phyloP scores from a whole-genome alignment of 1,140 invertebrate genomes.

The Panagrolaimus sp. region DNA sequence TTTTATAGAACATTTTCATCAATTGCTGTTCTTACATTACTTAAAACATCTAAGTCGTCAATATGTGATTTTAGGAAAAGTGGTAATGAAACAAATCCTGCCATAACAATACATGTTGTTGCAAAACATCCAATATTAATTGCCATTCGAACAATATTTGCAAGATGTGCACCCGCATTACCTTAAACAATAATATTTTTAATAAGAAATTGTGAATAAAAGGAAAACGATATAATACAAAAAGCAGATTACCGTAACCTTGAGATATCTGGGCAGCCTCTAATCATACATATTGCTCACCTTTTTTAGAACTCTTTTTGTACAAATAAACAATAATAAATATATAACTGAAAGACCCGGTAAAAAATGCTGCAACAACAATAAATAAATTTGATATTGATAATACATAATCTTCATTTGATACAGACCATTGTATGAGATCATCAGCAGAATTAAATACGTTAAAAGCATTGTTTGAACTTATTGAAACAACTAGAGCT shows the following conservation, averaged over 20 bases:
- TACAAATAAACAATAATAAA: conserved; percentile 39
- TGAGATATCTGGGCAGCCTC: no score
- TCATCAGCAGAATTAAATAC: conserved; percentile 35
- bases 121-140: conserved; percentile 37
- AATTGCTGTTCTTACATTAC: conserved; percentile 22
- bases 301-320: conserved; percentile 25
- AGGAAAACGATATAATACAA: no score
- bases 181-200: conserved; percentile 25
- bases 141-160: conserved; percentile 26
- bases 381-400: conserved; percentile 42
- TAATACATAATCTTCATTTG: conserved; percentile 34
- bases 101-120: conserved; percentile 37
- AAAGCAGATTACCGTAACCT: no score
- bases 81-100: conserved; percentile 31
- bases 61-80: conserved; percentile 37
- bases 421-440: conserved; percentile 40
- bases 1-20: not conserved
- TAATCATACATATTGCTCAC: not conserved
- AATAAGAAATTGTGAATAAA: no score
- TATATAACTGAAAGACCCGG: conserved; percentile 31
- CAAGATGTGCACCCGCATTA: conserved; percentile 26
- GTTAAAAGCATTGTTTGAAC: conserved; percentile 43
- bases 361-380: conserved; percentile 32
- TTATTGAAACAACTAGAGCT: conserved; percentile 28
- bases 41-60: conserved; percentile 25